Conservation (phyloP, 2,113 vertebrate species). For the Pitta sordida region DNA sequence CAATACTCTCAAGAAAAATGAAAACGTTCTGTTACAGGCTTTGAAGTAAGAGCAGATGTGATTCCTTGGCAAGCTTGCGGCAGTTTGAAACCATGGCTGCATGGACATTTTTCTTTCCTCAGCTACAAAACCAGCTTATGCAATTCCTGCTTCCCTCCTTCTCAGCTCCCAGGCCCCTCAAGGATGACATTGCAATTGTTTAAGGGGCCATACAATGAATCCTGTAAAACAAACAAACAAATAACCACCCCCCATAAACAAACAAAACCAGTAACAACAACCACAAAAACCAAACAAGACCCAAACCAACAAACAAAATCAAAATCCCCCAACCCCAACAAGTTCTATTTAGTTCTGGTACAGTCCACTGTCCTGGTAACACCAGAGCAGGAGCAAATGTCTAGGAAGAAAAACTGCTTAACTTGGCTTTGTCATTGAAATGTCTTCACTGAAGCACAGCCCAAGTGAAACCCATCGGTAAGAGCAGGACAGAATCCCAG, state of each 20-base stretch:
- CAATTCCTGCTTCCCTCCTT: neutral
- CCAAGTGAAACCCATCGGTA: neutral
- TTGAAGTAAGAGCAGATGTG: conserved; percentile 44
- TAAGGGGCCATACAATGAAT: neutral
- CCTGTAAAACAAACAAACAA: neutral
- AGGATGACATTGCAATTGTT: neutral
- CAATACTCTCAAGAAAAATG: neutral
- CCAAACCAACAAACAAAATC: too few relatives aligned
- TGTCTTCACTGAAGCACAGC: neutral
- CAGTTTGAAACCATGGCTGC: neutral
- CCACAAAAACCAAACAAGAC: too few relatives aligned
- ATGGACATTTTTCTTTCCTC: neutral
- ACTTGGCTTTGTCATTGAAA: neutral
- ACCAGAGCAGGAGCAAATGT: neutral
- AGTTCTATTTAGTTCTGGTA: neutral
- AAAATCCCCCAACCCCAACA: neutral
- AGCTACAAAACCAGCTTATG: neutral
- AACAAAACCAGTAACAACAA: neutral
- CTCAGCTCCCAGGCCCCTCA: neutral
- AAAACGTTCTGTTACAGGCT: neutral
- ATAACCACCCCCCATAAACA: too few relatives aligned
- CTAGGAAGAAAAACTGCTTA: neutral
- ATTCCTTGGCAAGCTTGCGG: conserved; percentile 24
- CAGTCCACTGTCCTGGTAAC: neutral
- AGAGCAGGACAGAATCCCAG: neutral